These are phyloP conservation scores for Polydrusus tereticollis DNA, from an alignment of 2,888 invertebrate species.

Conservation along the genomic window DNA sequence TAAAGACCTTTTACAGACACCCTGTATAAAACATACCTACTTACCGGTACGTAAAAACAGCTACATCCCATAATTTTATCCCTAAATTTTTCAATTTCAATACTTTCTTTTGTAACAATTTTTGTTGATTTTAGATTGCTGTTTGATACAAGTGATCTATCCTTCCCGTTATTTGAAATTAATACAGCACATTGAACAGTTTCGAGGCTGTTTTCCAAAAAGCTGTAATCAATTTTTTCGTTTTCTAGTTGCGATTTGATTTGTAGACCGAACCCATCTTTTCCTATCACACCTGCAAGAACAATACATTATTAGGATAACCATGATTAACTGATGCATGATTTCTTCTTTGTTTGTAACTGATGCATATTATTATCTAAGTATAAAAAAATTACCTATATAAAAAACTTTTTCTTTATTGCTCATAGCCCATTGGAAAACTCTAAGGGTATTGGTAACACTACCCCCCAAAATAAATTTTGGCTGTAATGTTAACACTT, in stretches of 20 bases:
- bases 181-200: conserved; percentile 36
- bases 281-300: conserved; percentile 22
- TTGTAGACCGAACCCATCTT: conserved; percentile 17
- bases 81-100: not conserved
- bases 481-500: conserved; percentile 19
- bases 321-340: too few relatives aligned
- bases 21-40: not conserved
- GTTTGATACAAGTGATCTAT: conserved; percentile 26
- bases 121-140: not conserved
- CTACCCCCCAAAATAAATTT: conserved; percentile 23
- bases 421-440: conserved; percentile 16
- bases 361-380: too few relatives aligned
- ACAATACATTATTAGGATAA: too few relatives aligned
- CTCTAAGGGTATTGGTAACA: conserved; percentile 29
- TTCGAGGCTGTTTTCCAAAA: conserved; percentile 14
- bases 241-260: conserved; percentile 23
- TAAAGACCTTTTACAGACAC: too few relatives aligned
- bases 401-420: not conserved
- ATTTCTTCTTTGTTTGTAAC: too few relatives aligned
- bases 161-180: conserved; percentile 16
- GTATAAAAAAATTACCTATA: conserved; percentile 18
- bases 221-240: conserved; percentile 24
- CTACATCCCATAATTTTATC: not conserved
- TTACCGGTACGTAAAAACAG: conserved; percentile 29
- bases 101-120: not conserved